phyloP scores from a whole-genome alignment of 2,888 invertebrate genomes.

The Platypus cylindrus region DNA sequence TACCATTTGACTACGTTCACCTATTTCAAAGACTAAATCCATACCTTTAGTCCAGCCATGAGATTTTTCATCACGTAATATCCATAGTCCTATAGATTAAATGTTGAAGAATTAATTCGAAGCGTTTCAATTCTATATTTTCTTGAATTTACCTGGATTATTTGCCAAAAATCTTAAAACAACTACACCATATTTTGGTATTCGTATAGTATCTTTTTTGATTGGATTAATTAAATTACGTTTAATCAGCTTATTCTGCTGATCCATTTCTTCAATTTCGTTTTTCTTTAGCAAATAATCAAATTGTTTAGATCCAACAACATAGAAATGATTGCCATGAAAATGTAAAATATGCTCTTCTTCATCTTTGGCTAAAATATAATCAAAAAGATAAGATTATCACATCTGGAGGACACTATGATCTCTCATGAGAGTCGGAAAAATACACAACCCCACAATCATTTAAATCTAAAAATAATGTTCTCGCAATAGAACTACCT shows the following conservation, averaged over 20 bases:
- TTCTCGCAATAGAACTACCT: no score
- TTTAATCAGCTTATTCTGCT: slow-evolving; percentile 38
- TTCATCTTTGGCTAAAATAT: slow-evolving; percentile 42
- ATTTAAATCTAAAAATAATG: no score
- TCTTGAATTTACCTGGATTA: slow-evolving; percentile 48
- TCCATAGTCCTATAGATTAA: slow-evolving; percentile 67
- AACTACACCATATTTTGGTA: slow-evolving; percentile 57
- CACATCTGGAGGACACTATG: no score
- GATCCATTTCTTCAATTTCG: slow-evolving; percentile 44
- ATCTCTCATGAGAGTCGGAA: no score
- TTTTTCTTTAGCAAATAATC: slow-evolving; percentile 39
- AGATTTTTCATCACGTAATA: slow-evolving; percentile 64
- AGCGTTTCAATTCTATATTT: neutral
- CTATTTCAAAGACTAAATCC: slow-evolving; percentile 62
- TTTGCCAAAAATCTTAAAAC: slow-evolving; percentile 60
- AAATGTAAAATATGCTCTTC: slow-evolving; percentile 60
- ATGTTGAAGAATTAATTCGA: no score
- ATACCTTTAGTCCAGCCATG: slow-evolving; percentile 63
- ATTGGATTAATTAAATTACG: slow-evolving; percentile 50
- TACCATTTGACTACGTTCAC: slow-evolving; percentile 50
- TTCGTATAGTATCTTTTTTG: slow-evolving; percentile 58
- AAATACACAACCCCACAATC: no score
- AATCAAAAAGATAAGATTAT: no score
- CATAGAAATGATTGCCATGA: slow-evolving; percentile 61
- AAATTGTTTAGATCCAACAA: slow-evolving; percentile 47